Evolutionary conservation across 2,797 vertebrate genomes (phyloP).

Genomic region (Hephaestus fuliginosus): DNA sequence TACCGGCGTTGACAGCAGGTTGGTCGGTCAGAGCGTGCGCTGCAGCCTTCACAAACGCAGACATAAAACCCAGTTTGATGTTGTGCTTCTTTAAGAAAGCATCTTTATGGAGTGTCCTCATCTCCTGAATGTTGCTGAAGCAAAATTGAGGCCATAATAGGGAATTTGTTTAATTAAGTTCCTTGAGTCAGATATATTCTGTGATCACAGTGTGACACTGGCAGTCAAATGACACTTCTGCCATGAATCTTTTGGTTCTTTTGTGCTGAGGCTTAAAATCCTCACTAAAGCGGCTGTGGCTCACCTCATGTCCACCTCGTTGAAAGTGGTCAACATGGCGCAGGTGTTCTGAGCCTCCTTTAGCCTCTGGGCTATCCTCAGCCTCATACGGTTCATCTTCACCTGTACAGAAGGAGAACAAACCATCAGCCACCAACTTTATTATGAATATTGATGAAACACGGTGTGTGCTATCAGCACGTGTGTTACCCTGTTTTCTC

Average conservation of each 20-base stretch:
- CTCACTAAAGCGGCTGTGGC: not conserved
- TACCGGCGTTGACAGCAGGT: conserved; percentile 94
- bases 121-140: conserved; percentile 91
- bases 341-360: conserved; percentile 97
- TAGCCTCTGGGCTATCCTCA: conserved; percentile 94
- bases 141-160: conserved; percentile 68
- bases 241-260: not conserved
- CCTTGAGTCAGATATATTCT: not conserved
- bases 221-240: not conserved
- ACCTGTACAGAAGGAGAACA: conserved; percentile 82
- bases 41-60: conserved; percentile 94
- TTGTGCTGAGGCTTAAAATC: too few relatives aligned
- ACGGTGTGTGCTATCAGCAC: not conserved
- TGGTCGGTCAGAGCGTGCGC: conserved; percentile 93
- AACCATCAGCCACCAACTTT: not conserved
- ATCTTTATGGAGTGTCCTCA: conserved; percentile 90
- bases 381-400: conserved; percentile 97
- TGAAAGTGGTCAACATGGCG: conserved; percentile 97
- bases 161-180: conserved; percentile 44
- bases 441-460: not conserved
- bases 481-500: conserved; percentile 84
- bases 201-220: not conserved
- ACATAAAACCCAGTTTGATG: conserved; percentile 96
- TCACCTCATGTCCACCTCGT: conserved; percentile 97
- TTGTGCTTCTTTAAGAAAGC: conserved; percentile 91